A percentile compares a stretch with the other conserved stretches of the same genome.
Evolutionary conservation across 1,140 invertebrate species (phyloP).

Genomic region (Drosophila watanabei): DNA sequence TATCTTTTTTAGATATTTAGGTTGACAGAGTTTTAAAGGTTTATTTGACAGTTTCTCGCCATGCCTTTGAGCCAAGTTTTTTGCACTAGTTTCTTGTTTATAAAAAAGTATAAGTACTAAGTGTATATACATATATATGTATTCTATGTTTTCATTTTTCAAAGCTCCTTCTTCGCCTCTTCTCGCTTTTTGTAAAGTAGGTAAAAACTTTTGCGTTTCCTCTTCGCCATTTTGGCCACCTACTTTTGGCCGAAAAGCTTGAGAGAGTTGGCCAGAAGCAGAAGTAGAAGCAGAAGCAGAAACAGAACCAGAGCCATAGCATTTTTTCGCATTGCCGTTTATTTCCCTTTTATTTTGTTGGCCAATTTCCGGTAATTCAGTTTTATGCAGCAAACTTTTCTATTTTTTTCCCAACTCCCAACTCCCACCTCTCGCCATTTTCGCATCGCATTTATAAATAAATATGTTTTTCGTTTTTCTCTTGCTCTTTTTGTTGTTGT

Average conservation of each 20-base stretch:
- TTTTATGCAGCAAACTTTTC: slow-evolving; percentile 82
- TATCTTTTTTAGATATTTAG: neutral
- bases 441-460: slow-evolving; percentile 54
- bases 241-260: slow-evolving; percentile 53
- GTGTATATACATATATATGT: neutral
- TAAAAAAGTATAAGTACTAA: slow-evolving; percentile 20
- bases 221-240: slow-evolving; percentile 55
- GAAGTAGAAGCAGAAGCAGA: neutral
- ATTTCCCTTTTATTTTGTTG: slow-evolving; percentile 67
- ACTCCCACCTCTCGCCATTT: slow-evolving; percentile 26
- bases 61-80: slow-evolving; percentile 60
- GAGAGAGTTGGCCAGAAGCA: slow-evolving; percentile 4
- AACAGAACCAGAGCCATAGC: slow-evolving; percentile 8
- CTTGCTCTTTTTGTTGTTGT: neutral
- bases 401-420: slow-evolving; percentile 53
- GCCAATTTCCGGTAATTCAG: slow-evolving; percentile 83
- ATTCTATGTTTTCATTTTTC: slow-evolving; percentile 20
- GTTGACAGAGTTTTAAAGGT: neutral
- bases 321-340: slow-evolving; percentile 69
- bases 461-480: slow-evolving; percentile 39
- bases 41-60: slow-evolving; percentile 12
- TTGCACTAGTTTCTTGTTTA: slow-evolving; percentile 73
- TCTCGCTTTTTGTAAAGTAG: slow-evolving; percentile 48
- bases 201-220: slow-evolving; percentile 61
- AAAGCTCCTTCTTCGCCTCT: slow-evolving; percentile 18